Evolutionary conservation across 2,888 invertebrate genomes (phyloP).

Genomic region (Girardia tigrina): DNA sequence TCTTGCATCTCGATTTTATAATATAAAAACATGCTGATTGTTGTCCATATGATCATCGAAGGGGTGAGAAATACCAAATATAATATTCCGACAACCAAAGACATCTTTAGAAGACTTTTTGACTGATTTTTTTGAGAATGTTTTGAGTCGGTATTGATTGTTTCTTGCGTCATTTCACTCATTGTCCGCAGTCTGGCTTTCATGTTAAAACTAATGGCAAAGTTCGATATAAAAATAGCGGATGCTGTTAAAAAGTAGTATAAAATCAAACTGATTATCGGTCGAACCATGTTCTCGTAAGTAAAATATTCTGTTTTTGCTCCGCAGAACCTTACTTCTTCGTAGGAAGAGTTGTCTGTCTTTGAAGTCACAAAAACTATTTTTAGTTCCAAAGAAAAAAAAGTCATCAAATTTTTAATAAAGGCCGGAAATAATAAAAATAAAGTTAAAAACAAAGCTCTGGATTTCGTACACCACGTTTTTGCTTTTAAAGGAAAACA

Average conservation of each 20-base stretch:
- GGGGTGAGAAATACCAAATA: neutral
- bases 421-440: neutral
- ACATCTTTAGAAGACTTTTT: neutral
- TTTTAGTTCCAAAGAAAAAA: constrained; percentile 12
- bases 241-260: constrained; percentile 2
- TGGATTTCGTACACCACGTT: neutral
- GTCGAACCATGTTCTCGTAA: constrained; percentile 17
- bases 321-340: neutral
- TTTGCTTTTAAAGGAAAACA: constrained; percentile 3
- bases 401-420: constrained; percentile 24
- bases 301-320: neutral
- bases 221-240: constrained; percentile 16
- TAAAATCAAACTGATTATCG: neutral
- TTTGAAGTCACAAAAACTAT: neutral
- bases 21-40: neutral
- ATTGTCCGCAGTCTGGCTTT: neutral
- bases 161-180: neutral
- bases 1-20: neutral
- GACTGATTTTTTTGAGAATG: neutral
- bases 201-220: neutral
- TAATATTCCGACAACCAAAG: neutral
- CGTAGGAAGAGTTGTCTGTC: neutral
- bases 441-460: neutral
- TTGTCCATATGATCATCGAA: constrained; percentile 21
- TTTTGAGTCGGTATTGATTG: neutral